These are phyloP conservation scores for Eucidaris tribuloides DNA, from an alignment of 35 echinoderm and acorn worm species.

Conservation along the genomic window DNA sequence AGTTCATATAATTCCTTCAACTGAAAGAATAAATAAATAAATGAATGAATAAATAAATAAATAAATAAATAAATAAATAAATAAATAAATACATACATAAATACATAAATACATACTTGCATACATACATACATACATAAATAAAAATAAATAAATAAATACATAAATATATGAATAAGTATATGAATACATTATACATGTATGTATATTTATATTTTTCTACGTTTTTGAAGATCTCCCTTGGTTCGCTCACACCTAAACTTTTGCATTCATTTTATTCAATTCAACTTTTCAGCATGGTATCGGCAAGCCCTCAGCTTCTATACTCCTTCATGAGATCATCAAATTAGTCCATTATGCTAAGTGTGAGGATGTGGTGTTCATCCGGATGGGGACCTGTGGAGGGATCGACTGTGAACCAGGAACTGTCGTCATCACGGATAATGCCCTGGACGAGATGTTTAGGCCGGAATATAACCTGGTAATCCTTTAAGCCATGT, in stretches of 20 bases:
- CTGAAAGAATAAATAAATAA: too few species aligned
- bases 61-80: too few species aligned
- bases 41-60: too few species aligned
- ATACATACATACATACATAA: not conserved
- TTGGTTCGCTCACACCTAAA: not conserved
- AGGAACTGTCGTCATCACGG: slow-evolving; percentile 80
- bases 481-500: slow-evolving; percentile 37
- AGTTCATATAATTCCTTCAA: too few species aligned
- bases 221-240: not conserved
- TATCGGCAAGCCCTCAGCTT: slow-evolving; percentile 76
- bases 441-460: slow-evolving; percentile 71
- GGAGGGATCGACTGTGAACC: slow-evolving; percentile 75
- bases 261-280: not conserved
- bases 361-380: slow-evolving; percentile 57
- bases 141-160: not conserved
- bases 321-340: slow-evolving; percentile 78
- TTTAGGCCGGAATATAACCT: slow-evolving; percentile 75
- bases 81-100: too few species aligned
- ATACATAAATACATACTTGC: not conserved
- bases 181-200: not conserved
- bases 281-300: slow-evolving; percentile 67
- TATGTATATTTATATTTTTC: not conserved
- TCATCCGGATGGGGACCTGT: slow-evolving; percentile 77
- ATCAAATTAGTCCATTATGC: slow-evolving; percentile 88
- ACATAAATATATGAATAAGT: not conserved